Evolutionary conservation across 2,888 invertebrate genomes (phyloP).

Genomic region (Phymatocera aterrima): DNA sequence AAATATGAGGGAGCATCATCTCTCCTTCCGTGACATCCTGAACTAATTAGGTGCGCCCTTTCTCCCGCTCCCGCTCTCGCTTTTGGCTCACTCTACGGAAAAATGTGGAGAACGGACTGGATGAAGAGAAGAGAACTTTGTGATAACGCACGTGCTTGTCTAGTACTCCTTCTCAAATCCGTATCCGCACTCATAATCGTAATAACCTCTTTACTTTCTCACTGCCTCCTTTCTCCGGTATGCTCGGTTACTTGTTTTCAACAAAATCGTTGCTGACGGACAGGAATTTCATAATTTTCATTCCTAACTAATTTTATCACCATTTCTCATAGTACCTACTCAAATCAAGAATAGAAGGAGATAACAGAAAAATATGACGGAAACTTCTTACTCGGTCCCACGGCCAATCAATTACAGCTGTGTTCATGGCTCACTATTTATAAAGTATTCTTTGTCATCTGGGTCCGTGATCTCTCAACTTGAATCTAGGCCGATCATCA

Average conservation of each 20-base stretch:
- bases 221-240: background rate
- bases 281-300: no score
- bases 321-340: no score
- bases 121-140: background rate
- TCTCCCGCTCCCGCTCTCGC: background rate
- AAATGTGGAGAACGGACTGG: background rate
- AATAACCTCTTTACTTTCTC: background rate
- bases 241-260: background rate
- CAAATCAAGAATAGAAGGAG: no score
- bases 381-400: no score
- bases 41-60: slow-evolving; percentile 33
- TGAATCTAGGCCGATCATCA: no score
- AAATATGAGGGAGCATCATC: slow-evolving; percentile 14
- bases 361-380: no score
- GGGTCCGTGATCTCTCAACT: no score
- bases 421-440: no score
- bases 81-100: background rate
- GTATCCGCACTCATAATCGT: background rate
- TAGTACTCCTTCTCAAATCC: background rate
- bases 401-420: no score
- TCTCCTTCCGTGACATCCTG: slow-evolving; percentile 35
- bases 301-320: no score
- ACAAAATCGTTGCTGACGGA: background rate
- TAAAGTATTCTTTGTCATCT: no score
- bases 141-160: slow-evolving; percentile 23